Conservation (phyloP, 1,140 invertebrate species). For the Magallana gigas region DNA sequence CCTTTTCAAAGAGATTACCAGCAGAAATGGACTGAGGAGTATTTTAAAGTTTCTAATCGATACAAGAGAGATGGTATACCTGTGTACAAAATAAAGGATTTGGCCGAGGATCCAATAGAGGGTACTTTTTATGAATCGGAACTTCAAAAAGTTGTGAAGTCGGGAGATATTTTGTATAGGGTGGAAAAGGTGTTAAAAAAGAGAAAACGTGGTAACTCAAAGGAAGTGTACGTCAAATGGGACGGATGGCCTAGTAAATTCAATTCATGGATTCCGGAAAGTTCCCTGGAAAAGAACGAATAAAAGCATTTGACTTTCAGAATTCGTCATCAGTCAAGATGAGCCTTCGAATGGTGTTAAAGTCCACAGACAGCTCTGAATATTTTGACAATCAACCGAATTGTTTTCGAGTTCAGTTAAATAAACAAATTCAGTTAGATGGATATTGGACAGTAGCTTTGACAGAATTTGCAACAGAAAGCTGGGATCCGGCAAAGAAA, state of each 20-base stretch:
- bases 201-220: conserved; percentile 11
- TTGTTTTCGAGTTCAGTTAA: conserved; percentile 40
- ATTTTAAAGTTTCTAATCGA: conserved; percentile 49
- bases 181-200: conserved; percentile 31
- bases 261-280: conserved; percentile 54
- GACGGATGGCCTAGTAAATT: conserved; percentile 55
- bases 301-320: background rate
- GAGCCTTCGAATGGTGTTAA: conserved; percentile 42
- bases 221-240: conserved; percentile 51
- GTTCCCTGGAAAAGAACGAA: background rate
- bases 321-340: conserved; percentile 17
- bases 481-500: conserved; percentile 11
- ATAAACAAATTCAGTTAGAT: conserved; percentile 30
- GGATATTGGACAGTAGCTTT: conserved; percentile 35
- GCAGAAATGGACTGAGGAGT: conserved; percentile 56
- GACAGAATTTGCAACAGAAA: conserved; percentile 25
- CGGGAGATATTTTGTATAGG: conserved; percentile 35
- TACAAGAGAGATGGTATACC: conserved; percentile 41
- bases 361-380: conserved; percentile 32
- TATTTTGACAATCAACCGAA: conserved; percentile 42
- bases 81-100: conserved; percentile 55
- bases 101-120: conserved; percentile 26
- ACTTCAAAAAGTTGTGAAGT: conserved; percentile 44
- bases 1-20: conserved; percentile 54
- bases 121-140: conserved; percentile 58